Conservation (phyloP, 1,140 invertebrate genomes). For the Aphidius gifuensis region DNA sequence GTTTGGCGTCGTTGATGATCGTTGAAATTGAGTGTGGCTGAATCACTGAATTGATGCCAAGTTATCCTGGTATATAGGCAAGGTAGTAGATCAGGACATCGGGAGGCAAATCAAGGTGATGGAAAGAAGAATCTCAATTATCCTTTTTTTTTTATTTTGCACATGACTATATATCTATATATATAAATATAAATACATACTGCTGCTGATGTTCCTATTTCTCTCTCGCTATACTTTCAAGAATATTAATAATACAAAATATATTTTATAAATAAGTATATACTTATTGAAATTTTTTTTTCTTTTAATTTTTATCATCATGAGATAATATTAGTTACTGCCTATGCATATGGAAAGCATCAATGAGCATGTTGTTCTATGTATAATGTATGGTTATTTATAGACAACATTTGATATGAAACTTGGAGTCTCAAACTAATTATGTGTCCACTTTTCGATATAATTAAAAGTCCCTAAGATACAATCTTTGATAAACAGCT, state of each 20-base stretch:
- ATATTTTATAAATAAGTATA: too few relatives aligned
- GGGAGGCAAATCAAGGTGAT: conserved; percentile 10
- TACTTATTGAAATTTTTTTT: too few relatives aligned
- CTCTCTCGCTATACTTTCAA: too few relatives aligned
- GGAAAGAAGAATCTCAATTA: conserved; percentile 28
- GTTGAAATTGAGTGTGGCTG: too few relatives aligned
- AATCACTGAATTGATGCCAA: neutral
- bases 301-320: neutral
- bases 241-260: too few relatives aligned
- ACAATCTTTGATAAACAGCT: conserved; percentile 3
- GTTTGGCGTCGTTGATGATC: conserved; percentile 9
- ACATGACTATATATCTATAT: too few relatives aligned
- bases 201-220: too few relatives aligned
- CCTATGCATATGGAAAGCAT: conserved; percentile 16
- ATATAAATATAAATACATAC: too few relatives aligned
- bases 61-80: neutral
- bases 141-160: conserved; percentile 13
- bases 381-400: too few relatives aligned
- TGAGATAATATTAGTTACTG: conserved; percentile 6
- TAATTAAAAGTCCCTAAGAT: conserved; percentile 21
- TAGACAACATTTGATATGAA: too few relatives aligned
- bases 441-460: conserved; percentile 26
- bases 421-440: conserved; percentile 16
- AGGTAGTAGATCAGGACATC: conserved; percentile 23
- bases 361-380: too few relatives aligned